Base-by-base conservation (phyloP, 1,140 invertebrate species). In the Lordiphosa stackelbergi region DNA sequence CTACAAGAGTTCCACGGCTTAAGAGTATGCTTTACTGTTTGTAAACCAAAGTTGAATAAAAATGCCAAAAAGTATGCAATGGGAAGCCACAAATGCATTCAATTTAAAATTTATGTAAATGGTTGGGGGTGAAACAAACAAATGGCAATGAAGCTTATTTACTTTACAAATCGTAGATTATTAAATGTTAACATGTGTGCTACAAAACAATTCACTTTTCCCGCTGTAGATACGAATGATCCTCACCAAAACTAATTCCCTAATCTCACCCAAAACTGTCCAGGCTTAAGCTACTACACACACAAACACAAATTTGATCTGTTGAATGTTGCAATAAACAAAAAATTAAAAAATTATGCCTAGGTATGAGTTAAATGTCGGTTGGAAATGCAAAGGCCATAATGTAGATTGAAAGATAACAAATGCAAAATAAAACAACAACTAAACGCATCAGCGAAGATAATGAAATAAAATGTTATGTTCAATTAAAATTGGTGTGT, bases 141-240 rank as follows among this genome's bases (percentile, higher is more conserved):
- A 66, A 66, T 66, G 64, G 64, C 64, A 66, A 66, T 66, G 64
- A 66, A 66, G 42, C 22, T 47, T 51, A 59, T 48, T 68, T 68
- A 68, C 64, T 68, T 68, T 68, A 68, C 35, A 47, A 47, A 40
- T 24, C 4, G 4, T 24, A 24, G 22, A 31, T 31, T 31, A 31
- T 31, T 31, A 31, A 31, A 31, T 31, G 28, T 31, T 12, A 9
- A 38, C 5, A 49, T 19, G 19, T 19, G 19, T 19, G 16, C 16
- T 16, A 16, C 16, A 1, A 16, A 16, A 16, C 16, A 16, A 12
- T 60, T 59, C 57, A 61, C 34, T 59, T 46, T 38, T 53, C 58
- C 41, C 7, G n/a, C 35, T 58, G 53, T 57, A 66, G 53, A 66
- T 66, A 58, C 34, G 37, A 8, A 8, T 28, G 6, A 5, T 6